These are phyloP conservation scores for Cyprinella venusta DNA, from an alignment of 2,797 vertebrate species.

Conservation along the genomic window DNA sequence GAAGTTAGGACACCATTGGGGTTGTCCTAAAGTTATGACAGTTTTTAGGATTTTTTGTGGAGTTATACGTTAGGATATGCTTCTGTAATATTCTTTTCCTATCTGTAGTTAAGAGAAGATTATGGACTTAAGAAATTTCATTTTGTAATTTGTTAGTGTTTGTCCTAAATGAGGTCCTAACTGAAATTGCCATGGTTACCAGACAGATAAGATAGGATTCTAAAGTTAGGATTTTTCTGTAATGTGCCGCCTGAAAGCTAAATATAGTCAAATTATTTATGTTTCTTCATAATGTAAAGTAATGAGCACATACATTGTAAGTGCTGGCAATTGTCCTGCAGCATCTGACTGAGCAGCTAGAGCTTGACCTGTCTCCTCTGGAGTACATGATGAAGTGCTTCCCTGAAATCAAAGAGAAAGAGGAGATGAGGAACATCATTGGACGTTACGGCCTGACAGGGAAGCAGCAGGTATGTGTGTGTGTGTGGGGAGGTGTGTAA, in stretches of 20 bases:
- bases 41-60: too few species aligned
- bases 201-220: too few species aligned
- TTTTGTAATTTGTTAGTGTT: too few species aligned
- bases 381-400: conserved; percentile 99
- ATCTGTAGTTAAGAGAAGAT: too few species aligned
- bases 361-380: conserved; percentile 93
- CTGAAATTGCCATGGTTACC: too few species aligned
- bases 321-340: conserved; percentile 60
- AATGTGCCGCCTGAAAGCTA: neutral
- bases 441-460: conserved; percentile 96
- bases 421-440: conserved; percentile 99
- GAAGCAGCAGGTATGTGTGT: conserved; percentile 94
- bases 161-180: too few species aligned
- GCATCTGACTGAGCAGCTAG: conserved; percentile 97
- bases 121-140: too few species aligned
- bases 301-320: neutral
- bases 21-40: too few species aligned
- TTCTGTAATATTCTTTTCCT: too few species aligned
- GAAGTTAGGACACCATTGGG: too few species aligned
- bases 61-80: too few species aligned
- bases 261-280: neutral
- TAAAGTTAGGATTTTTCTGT: too few species aligned
- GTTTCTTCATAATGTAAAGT: neutral
- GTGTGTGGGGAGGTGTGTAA: neutral
- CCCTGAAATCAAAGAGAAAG: conserved; percentile 97